A percentile compares a stretch with the other conserved stretches of the same genome.
Evolutionary conservation across 2,888 invertebrate genomes (phyloP).

Genomic region (Hypomecis punctinalis): DNA sequence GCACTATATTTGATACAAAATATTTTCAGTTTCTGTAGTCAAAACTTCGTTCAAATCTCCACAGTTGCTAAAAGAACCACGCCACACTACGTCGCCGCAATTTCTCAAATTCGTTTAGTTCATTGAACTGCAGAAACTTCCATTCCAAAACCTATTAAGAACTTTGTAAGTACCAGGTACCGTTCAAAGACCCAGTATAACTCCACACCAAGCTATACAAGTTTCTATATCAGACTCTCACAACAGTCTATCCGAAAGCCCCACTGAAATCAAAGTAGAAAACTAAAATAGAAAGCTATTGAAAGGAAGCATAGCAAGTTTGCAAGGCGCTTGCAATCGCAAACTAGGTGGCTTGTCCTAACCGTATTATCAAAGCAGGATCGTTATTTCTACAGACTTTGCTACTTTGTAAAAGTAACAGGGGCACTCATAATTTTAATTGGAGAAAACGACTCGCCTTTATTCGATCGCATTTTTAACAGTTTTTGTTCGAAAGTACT

Average conservation of each 20-base stretch:
- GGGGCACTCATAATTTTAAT: constrained; percentile 31
- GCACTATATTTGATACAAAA: too few species aligned
- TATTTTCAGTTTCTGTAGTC: neutral
- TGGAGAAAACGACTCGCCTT: constrained; percentile 23
- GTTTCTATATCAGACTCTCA: constrained; percentile 1
- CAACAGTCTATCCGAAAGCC: constrained; percentile 33
- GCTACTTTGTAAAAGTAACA: constrained; percentile 28
- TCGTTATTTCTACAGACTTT: constrained; percentile 55
- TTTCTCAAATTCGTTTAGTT: constrained; percentile 13
- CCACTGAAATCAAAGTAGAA: constrained; percentile 42
- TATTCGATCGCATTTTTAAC: constrained; percentile 23
- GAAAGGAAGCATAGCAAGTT: constrained; percentile 45
- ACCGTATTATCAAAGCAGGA: constrained; percentile 52
- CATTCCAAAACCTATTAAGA: constrained; percentile 14
- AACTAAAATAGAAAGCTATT: constrained; percentile 42
- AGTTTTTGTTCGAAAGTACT: constrained; percentile 21
- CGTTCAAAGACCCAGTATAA: constrained; percentile 7
- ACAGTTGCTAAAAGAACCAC: neutral
- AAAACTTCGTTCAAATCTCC: neutral
- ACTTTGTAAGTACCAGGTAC: constrained; percentile 12
- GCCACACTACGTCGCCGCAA: neutral
- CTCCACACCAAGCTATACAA: neutral
- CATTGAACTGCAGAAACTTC: constrained; percentile 14
- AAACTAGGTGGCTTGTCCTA: constrained; percentile 48
- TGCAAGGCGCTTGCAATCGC: constrained; percentile 47